Evolutionary conservation across 2,113 vertebrate genomes (phyloP).

Genomic region (Bambusicola thoracicus): DNA sequence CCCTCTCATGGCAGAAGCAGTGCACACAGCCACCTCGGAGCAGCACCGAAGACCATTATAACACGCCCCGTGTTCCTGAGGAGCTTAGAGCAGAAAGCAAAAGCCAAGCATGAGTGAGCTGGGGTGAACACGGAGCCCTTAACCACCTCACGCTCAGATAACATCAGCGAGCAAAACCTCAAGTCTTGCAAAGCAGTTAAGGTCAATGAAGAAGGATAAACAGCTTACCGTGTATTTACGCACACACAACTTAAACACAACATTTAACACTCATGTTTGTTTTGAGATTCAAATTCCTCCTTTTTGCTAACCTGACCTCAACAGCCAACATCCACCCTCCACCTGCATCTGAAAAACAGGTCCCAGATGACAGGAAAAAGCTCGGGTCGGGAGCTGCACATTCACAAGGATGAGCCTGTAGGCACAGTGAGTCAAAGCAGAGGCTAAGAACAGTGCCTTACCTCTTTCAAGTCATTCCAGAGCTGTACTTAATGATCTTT

Average conservation of each 20-base stretch:
- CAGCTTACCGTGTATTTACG: neutral
- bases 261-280: neutral
- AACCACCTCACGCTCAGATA: neutral
- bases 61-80: neutral
- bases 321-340: neutral
- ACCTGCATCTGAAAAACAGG: neutral
- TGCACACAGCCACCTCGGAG: neutral
- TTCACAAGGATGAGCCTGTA: neutral
- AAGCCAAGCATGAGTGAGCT: neutral
- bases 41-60: neutral
- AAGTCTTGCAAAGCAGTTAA: neutral
- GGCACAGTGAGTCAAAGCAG: too few relatives aligned
- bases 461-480: neutral
- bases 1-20: neutral
- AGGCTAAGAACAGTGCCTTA: neutral
- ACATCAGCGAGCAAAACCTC: neutral
- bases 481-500: neutral
- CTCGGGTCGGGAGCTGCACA: fast-evolving
- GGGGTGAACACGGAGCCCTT: neutral
- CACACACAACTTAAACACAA: neutral
- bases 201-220: neutral
- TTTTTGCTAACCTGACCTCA: neutral
- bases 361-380: fast-evolving
- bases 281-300: neutral
- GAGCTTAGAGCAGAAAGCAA: neutral